Evolutionary conservation across 2,797 vertebrate species (phyloP).

Genomic region (Coracias cyanogaster): DNA sequence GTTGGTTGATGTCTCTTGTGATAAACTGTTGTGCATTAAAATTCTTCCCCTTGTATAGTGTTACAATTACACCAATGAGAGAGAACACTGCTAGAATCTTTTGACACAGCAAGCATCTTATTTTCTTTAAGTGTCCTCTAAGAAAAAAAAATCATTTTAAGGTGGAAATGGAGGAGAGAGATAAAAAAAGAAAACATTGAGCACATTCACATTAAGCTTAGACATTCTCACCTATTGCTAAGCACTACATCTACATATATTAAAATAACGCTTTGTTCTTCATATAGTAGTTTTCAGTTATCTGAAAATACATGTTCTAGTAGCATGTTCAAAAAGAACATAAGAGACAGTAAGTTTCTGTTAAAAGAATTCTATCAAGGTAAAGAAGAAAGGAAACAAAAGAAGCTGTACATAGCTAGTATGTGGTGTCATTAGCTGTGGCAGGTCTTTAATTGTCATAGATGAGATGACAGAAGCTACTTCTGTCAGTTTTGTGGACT

Average conservation of each 20-base stretch:
- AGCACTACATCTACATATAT: background rate
- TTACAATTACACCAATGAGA: slow-evolving; percentile 8
- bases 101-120: background rate
- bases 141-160: background rate
- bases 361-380: slow-evolving; percentile 69
- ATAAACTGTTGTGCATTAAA: slow-evolving; percentile 36
- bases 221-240: background rate
- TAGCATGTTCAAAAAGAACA: background rate
- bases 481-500: slow-evolving; percentile 63
- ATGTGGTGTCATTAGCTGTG: slow-evolving; percentile 61
- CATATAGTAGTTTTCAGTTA: background rate
- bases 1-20: slow-evolving; percentile 39
- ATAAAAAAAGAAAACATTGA: background rate
- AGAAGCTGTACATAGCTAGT: slow-evolving; percentile 69
- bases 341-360: background rate
- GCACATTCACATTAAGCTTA: slow-evolving; percentile 26
- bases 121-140: background rate
- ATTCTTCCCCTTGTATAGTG: slow-evolving; percentile 26
- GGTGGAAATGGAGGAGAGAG: background rate
- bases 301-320: slow-evolving; percentile 30
- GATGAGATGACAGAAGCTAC: slow-evolving; percentile 68
- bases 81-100: slow-evolving; percentile 5
- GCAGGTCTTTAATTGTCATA: slow-evolving; percentile 62
- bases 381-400: slow-evolving; percentile 53
- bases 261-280: slow-evolving; percentile 38